Evolutionary conservation across 2,888 invertebrate genomes (phyloP).

Genomic region (Drosophila meridiana): DNA sequence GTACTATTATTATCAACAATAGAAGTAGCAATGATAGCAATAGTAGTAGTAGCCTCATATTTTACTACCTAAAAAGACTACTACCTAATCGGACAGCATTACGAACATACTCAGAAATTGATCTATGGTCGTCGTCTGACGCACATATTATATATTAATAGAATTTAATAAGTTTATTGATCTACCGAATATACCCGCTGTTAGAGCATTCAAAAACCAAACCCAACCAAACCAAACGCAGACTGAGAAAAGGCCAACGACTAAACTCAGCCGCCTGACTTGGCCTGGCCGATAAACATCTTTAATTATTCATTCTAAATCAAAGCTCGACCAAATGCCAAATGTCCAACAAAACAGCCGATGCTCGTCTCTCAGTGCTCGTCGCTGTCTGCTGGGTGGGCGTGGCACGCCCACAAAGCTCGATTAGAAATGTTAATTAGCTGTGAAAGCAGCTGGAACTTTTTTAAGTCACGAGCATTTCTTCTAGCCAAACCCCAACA

Average conservation of each 20-base stretch:
- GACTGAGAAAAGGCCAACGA: conserved; percentile 32
- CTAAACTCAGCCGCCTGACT: conserved; percentile 49
- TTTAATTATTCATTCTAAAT: conserved; percentile 77
- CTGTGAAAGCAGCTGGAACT: conserved; percentile 27
- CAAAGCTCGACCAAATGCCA: conserved; percentile 61
- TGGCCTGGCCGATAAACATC: conserved; percentile 57
- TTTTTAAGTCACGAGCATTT: background rate
- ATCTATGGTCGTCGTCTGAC: background rate
- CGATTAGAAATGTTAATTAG: conserved; percentile 51
- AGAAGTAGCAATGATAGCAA: no score
- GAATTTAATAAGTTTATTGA: background rate
- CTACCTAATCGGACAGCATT: no score
- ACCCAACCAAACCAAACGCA: background rate
- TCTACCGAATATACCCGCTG: background rate
- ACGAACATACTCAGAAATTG: background rate
- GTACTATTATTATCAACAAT: no score
- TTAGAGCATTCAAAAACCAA: conserved; percentile 2
- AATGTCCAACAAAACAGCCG: conserved; percentile 55
- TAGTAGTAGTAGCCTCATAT: no score
- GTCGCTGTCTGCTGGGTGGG: background rate
- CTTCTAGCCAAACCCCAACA: background rate
- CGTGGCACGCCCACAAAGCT: background rate
- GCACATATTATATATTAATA: background rate
- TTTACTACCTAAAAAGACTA: no score
- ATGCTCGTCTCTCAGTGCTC: background rate